A percentile compares a stretch with the other conserved stretches of the same genome.
phyloP scores from a whole-genome alignment of 2,888 invertebrate species.

The Lepidocyrtinus sp. region DNA sequence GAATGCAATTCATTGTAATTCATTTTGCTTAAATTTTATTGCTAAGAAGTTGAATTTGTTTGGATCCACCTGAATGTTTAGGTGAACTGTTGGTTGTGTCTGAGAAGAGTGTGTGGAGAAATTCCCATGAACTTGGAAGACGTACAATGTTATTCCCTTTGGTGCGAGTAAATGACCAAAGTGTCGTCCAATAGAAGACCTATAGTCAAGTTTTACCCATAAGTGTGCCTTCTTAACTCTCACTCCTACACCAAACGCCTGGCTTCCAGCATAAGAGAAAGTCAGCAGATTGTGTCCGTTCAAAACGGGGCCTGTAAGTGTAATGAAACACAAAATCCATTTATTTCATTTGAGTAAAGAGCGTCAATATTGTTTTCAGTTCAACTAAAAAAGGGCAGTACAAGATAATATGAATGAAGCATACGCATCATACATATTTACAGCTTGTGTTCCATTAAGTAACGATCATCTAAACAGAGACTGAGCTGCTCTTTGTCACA shows the following conservation, averaged over 20 bases:
- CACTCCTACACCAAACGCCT: slow-evolving; percentile 75
- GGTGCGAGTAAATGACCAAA: slow-evolving; percentile 71
- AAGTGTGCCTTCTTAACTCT: slow-evolving; percentile 85
- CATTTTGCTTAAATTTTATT: no score
- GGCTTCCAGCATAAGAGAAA: slow-evolving; percentile 80
- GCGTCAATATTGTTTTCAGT: no score
- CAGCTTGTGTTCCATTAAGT: no score
- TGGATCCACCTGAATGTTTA: slow-evolving; percentile 59
- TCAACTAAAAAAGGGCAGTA: no score
- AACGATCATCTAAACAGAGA: no score
- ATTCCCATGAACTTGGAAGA: slow-evolving; percentile 77
- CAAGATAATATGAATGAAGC: no score
- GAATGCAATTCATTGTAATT: no score
- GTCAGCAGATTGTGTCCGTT: slow-evolving; percentile 90
- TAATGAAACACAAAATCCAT: slow-evolving; percentile 54
- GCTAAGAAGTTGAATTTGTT: no score
- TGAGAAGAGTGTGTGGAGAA: slow-evolving; percentile 55
- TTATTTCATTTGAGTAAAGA: no score
- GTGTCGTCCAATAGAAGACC: slow-evolving; percentile 71
- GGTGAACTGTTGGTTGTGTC: slow-evolving; percentile 57
- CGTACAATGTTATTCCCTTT: slow-evolving; percentile 80
- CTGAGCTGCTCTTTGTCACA: no score
- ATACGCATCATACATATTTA: no score
- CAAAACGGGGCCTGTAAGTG: slow-evolving; percentile 81
- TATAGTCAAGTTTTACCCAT: slow-evolving; percentile 80